These are phyloP conservation scores for Coryphaenoides rupestris DNA, from an alignment of 2,113 vertebrate species.

Conservation along the genomic window DNA sequence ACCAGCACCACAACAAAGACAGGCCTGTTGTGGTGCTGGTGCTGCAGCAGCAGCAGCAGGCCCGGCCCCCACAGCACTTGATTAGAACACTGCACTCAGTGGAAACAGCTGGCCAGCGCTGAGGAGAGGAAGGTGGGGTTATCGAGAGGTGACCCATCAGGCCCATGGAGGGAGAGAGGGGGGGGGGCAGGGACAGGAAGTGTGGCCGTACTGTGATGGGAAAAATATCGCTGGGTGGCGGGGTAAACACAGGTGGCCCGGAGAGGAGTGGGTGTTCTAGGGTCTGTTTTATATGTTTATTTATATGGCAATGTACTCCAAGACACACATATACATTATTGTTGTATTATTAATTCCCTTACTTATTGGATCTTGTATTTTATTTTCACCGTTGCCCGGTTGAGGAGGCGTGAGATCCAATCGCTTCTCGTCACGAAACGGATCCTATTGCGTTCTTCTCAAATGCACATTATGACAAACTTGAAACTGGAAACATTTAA, in stretches of 20 bases:
- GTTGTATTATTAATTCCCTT: too few relatives aligned
- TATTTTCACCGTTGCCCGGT: too few relatives aligned
- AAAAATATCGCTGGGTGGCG: constrained; percentile 22
- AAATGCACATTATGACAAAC: too few relatives aligned
- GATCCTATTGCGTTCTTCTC: too few relatives aligned
- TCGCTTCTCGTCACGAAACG: too few relatives aligned
- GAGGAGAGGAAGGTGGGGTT: constrained; percentile 45
- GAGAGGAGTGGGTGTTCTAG: not conserved
- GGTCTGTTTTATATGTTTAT: too few relatives aligned
- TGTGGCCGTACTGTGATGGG: constrained; percentile 21
- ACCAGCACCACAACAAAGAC: constrained; percentile 50
- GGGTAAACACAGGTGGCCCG: constrained; percentile 41
- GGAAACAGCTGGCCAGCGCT: constrained; percentile 60
- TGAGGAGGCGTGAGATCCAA: too few relatives aligned
- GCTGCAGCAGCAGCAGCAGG: too few relatives aligned
- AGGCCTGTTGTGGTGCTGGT: constrained; percentile 37
- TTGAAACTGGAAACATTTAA: too few relatives aligned
- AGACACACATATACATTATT: too few relatives aligned
- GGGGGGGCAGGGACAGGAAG: constrained; percentile 59
- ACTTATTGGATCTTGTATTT: too few relatives aligned
- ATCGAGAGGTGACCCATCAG: constrained; percentile 42
- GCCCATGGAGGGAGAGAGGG: constrained; percentile 43
- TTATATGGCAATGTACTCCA: too few relatives aligned
- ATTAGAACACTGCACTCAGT: constrained; percentile 55
- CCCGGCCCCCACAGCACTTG: constrained; percentile 38